Evolutionary conservation across 2,797 vertebrate species (phyloP).

Genomic region (Triplophysa bombifrons): DNA sequence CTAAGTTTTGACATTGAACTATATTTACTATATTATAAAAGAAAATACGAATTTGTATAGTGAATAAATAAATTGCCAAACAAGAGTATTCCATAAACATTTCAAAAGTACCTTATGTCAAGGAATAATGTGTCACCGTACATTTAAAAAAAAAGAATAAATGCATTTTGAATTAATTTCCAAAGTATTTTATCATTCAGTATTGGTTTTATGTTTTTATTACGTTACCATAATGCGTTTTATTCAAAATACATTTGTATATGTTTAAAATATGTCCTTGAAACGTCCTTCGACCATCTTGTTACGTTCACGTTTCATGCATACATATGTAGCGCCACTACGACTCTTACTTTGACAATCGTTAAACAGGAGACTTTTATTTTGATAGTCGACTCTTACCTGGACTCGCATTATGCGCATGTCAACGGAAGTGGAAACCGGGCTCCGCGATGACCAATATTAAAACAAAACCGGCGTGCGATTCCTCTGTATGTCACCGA

Average conservation of each 20-base stretch:
- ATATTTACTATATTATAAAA: too few species aligned
- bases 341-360: slow-evolving; percentile 15
- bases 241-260: not conserved
- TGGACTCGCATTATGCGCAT: not conserved
- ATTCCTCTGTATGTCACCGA: slow-evolving; percentile 25
- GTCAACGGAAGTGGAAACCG: slow-evolving; percentile 29
- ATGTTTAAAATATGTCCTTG: not conserved
- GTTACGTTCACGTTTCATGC: not conserved
- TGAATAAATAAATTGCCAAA: too few species aligned
- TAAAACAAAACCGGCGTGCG: slow-evolving; percentile 34
- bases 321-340: too few species aligned
- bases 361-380: slow-evolving; percentile 21
- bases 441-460: slow-evolving; percentile 23
- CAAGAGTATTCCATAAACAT: too few species aligned
- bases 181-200: too few species aligned
- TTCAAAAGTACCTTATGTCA: too few species aligned
- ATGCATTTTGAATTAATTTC: too few species aligned
- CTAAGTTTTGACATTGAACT: too few species aligned
- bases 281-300: not conserved
- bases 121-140: too few species aligned
- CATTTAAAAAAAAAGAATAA: too few species aligned
- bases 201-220: not conserved
- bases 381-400: slow-evolving; percentile 20
- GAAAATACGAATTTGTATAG: too few species aligned
- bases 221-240: too few species aligned